A percentile compares a stretch with the other conserved stretches of the same genome.
Evolutionary conservation across 1,140 invertebrate genomes (phyloP).

Genomic region (Sipha flava): DNA sequence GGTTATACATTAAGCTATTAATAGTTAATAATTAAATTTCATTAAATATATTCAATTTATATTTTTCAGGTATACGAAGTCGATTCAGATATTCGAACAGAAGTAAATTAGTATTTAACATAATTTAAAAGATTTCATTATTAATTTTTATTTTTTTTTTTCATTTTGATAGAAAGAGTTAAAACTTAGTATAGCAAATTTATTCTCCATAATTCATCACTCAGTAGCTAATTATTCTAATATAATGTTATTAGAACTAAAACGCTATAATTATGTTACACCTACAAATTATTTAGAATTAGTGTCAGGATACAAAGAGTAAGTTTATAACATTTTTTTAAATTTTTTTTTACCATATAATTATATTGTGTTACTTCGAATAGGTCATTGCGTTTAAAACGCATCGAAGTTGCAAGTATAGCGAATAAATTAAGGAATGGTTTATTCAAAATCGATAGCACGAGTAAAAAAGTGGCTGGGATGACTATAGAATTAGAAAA

Average conservation of each 20-base stretch:
- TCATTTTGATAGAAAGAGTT: constrained; percentile 33
- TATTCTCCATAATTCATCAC: constrained; percentile 68
- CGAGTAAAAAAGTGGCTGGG: constrained; percentile 53
- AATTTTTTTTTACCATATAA: not conserved
- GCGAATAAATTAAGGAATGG: constrained; percentile 67
- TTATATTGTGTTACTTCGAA: constrained; percentile 9
- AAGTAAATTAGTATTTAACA: not conserved
- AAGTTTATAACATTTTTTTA: constrained; percentile 38
- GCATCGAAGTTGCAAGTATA: constrained; percentile 56
- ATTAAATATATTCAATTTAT: not conserved
- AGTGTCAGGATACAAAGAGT: constrained; percentile 71
- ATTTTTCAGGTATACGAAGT: not conserved
- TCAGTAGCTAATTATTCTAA: constrained; percentile 60
- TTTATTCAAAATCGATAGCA: constrained; percentile 69
- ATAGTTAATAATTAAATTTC: too few relatives aligned
- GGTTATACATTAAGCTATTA: too few relatives aligned
- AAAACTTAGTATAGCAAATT: constrained; percentile 39
- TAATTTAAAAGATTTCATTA: not conserved
- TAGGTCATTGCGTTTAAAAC: constrained; percentile 64
- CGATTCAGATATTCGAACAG: not conserved
- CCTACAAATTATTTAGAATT: constrained; percentile 76
- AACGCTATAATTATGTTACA: constrained; percentile 75
- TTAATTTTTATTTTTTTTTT: not conserved
- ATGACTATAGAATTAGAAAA: constrained; percentile 51
- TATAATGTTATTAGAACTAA: constrained; percentile 64